phyloP scores from a whole-genome alignment of 2,888 invertebrate genomes.

The Gymnosoma rotundatum region DNA sequence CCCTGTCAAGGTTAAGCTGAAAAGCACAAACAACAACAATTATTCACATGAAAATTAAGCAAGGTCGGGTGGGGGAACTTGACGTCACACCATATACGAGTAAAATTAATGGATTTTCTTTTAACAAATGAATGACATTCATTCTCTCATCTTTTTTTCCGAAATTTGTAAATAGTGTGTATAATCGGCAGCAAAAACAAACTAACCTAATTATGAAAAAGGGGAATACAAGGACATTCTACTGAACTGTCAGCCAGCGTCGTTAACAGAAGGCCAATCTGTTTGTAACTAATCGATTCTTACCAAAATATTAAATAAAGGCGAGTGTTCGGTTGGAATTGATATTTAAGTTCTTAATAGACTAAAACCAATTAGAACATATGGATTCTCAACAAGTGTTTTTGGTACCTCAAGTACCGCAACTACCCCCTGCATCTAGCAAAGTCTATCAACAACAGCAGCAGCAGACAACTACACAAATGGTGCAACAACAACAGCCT shows the following conservation, averaged over 20 bases:
- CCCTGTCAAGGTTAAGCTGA: constrained; percentile 70
- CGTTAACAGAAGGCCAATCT: background rate
- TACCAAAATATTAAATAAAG: background rate
- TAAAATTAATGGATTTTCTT: constrained; percentile 15
- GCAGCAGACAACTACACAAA: constrained; percentile 33
- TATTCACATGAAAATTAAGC: constrained; percentile 14
- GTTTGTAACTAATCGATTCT: background rate
- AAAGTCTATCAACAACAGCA: constrained; percentile 33
- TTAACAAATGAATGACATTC: constrained; percentile 15
- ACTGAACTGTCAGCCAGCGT: background rate
- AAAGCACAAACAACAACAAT: constrained; percentile 43
- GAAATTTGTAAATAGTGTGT: constrained; percentile 27
- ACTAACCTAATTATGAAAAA: constrained; percentile 66
- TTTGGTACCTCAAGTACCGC: constrained; percentile 33
- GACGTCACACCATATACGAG: constrained; percentile 8
- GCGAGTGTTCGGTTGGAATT: background rate
- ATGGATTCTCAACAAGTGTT: constrained; percentile 64
- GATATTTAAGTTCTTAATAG: background rate
- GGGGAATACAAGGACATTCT: constrained; percentile 75
- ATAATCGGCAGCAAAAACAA: constrained; percentile 10
- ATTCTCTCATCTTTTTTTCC: constrained; percentile 5
- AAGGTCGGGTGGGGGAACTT: constrained; percentile 39
- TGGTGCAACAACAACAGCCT: constrained; percentile 54
- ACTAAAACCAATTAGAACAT: background rate
- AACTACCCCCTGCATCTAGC: background rate